Conservation (phyloP, 2,113 vertebrate genomes). For the Ageneiosus marmoratus region DNA sequence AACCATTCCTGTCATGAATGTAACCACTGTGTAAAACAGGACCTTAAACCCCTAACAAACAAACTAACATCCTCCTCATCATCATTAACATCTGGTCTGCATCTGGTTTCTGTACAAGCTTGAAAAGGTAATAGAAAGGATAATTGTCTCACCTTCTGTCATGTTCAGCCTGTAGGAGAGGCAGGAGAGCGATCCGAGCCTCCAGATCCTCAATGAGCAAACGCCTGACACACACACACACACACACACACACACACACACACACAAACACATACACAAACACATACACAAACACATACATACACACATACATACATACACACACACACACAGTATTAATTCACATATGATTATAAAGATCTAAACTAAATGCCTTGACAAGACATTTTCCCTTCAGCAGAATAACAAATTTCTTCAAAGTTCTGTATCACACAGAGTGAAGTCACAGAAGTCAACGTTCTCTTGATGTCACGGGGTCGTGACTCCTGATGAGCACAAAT, state of each 20-base stretch:
- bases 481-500: not conserved
- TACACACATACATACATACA: constrained; percentile 20
- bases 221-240: constrained; percentile 69
- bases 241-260: constrained; percentile 1
- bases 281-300: too few species aligned
- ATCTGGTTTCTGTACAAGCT: not conserved
- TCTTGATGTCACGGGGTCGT: not conserved
- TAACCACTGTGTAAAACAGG: too few species aligned
- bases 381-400: too few species aligned
- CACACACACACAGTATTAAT: not conserved
- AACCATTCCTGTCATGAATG: too few species aligned
- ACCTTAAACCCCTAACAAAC: too few species aligned
- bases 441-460: not conserved
- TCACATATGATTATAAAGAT: not conserved
- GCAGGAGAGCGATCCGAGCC: constrained; percentile 82
- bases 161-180: constrained; percentile 84
- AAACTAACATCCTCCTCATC: too few species aligned
- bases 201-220: constrained; percentile 87
- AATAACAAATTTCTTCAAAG: too few species aligned
- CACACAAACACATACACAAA: not conserved
- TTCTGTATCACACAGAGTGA: not conserved
- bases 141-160: constrained; percentile 78
- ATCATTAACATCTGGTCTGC: too few species aligned
- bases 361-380: too few species aligned
- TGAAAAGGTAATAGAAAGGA: not conserved